Conservation (phyloP, 2,888 invertebrate genomes). For the Papilio protenor region DNA sequence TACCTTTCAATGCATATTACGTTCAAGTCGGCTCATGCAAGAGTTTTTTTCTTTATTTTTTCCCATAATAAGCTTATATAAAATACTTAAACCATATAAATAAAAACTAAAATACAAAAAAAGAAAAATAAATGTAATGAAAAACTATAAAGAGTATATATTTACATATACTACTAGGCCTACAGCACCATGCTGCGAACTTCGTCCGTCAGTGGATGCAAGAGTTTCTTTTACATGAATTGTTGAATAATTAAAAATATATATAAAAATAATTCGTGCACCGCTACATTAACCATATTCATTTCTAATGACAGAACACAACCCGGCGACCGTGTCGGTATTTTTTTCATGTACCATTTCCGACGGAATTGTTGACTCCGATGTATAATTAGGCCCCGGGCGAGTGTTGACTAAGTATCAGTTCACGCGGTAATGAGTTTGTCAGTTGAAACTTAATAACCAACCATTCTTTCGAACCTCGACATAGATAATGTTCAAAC, state of each 20-base stretch:
- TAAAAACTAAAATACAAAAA: too few relatives aligned
- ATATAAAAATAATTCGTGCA: not conserved
- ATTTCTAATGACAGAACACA: slow-evolving; percentile 49
- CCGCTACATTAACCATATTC: slow-evolving; percentile 43
- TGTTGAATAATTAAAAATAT: not conserved
- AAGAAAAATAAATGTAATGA: too few relatives aligned
- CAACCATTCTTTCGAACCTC: slow-evolving; percentile 9
- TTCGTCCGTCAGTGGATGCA: not conserved
- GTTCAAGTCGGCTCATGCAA: not conserved
- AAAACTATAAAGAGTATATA: too few relatives aligned
- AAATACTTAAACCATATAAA: too few relatives aligned
- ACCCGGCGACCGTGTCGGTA: slow-evolving; percentile 43
- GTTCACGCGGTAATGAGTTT: slow-evolving; percentile 54
- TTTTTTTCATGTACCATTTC: slow-evolving; percentile 63
- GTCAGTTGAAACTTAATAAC: slow-evolving; percentile 46
- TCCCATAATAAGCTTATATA: too few relatives aligned
- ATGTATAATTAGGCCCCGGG: slow-evolving; percentile 59
- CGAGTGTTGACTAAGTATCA: slow-evolving; percentile 53
- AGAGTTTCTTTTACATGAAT: not conserved
- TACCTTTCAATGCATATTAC: not conserved
- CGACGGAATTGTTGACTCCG: slow-evolving; percentile 59
- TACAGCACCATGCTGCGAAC: too few relatives aligned
- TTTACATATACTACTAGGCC: too few relatives aligned
- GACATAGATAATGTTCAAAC: slow-evolving; percentile 18
- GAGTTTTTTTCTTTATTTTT: too few relatives aligned